Conservation (phyloP, 2,888 invertebrate genomes). For the Temnothorax unifasciatus region DNA sequence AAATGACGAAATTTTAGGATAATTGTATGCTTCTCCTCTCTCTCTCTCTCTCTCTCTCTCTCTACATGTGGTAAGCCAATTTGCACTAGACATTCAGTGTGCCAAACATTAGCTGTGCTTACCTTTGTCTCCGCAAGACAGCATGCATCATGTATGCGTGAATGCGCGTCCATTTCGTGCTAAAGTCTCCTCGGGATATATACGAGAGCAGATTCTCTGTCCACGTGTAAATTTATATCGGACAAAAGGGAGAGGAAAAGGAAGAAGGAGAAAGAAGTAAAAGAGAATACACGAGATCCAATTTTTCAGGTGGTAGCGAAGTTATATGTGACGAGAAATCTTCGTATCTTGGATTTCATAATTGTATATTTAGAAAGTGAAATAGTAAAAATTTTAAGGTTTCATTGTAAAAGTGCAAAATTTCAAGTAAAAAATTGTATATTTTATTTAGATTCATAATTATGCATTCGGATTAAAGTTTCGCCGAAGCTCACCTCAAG, state of each 20-base stretch:
- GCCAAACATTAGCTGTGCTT: constrained; percentile 36
- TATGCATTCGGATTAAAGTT: too few relatives aligned
- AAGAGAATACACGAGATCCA: not conserved
- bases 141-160: constrained; percentile 30
- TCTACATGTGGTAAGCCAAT: constrained; percentile 8
- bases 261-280: not conserved
- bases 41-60: not conserved
- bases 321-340: not conserved
- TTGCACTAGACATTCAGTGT: constrained; percentile 28
- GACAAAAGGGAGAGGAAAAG: not conserved
- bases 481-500: not conserved
- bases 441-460: too few relatives aligned
- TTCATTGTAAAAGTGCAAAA: too few relatives aligned
- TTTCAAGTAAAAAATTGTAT: too few relatives aligned
- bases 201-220: not conserved
- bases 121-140: constrained; percentile 27
- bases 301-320: not conserved
- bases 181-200: constrained; percentile 30
- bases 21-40: not conserved
- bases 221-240: not conserved
- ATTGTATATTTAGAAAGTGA: not conserved
- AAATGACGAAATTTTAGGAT: not conserved
- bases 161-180: not conserved
- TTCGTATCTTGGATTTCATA: not conserved
- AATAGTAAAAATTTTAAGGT: too few relatives aligned